A percentile compares a stretch with the other conserved stretches of the same genome.
These are phyloP conservation scores for Oncorhynchus gorbuscha DNA, from an alignment of 2,113 vertebrate genomes.

Conservation along the genomic window DNA sequence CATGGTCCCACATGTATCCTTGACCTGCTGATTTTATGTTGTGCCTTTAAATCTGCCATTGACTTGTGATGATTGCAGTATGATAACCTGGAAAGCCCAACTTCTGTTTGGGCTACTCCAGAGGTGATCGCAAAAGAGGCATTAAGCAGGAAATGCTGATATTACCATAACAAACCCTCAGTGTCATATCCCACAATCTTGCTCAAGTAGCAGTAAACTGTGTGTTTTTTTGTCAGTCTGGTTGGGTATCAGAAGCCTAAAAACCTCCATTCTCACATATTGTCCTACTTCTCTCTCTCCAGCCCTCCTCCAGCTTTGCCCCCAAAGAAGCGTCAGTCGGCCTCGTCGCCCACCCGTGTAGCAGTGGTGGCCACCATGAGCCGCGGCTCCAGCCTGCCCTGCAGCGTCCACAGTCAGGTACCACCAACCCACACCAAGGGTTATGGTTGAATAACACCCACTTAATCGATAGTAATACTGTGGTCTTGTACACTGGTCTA, in stretches of 20 bases:
- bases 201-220: neutral
- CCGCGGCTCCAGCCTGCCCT: conserved; percentile 89
- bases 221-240: conserved; percentile 20
- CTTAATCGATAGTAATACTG: too few species aligned
- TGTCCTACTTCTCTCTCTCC: neutral
- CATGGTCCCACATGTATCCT: neutral
- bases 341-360: conserved; percentile 90
- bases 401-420: conserved; percentile 92
- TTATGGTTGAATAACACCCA: neutral
- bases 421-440: conserved; percentile 14
- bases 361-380: conserved; percentile 97
- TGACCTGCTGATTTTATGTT: neutral
- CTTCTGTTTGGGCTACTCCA: neutral
- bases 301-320: conserved; percentile 87
- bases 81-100: neutral
- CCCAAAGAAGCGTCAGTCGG: conserved; percentile 94
- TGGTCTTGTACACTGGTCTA: too few species aligned
- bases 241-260: too few species aligned
- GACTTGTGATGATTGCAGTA: neutral
- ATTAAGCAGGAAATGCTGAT: neutral
- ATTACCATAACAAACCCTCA: neutral
- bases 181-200: too few species aligned
- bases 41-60: neutral
- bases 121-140: neutral
- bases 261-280: neutral